phyloP scores from a whole-genome alignment of 2,113 vertebrate genomes.

The Labeo catla region DNA sequence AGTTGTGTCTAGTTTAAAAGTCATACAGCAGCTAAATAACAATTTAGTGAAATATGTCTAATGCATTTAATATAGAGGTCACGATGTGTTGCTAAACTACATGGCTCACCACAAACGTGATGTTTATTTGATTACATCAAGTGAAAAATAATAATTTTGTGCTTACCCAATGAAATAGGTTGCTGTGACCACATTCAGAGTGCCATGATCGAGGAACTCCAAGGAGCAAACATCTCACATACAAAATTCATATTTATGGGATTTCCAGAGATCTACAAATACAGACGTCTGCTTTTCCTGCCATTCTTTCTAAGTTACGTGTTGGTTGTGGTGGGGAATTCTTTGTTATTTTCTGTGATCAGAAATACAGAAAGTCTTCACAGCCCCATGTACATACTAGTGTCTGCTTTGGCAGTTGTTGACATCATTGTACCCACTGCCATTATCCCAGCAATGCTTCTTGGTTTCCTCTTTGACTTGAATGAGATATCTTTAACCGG shows the following conservation, averaged over 20 bases:
- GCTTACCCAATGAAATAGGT: slow-evolving; percentile 3
- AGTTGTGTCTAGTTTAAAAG: background rate
- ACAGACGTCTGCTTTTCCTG: slow-evolving; percentile 66
- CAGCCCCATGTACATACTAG: slow-evolving; percentile 78
- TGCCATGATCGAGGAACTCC: slow-evolving; percentile 58
- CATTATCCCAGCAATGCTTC: slow-evolving; percentile 73
- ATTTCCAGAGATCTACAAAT: slow-evolving; percentile 65
- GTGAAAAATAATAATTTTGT: background rate
- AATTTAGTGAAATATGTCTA: background rate
- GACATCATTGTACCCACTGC: slow-evolving; percentile 67
- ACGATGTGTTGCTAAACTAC: background rate
- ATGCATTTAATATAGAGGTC: background rate
- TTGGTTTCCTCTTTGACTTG: slow-evolving; percentile 66
- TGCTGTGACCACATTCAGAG: slow-evolving; percentile 11
- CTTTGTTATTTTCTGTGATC: slow-evolving; percentile 64
- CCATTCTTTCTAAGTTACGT: slow-evolving; percentile 63
- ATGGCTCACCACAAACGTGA: no score
- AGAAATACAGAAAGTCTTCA: slow-evolving; percentile 64
- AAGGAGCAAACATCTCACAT: slow-evolving; percentile 68
- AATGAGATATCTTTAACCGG: slow-evolving; percentile 67
- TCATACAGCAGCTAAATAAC: background rate
- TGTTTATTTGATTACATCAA: background rate
- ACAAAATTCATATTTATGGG: slow-evolving; percentile 68
- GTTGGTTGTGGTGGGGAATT: slow-evolving; percentile 69
- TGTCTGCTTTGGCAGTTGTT: slow-evolving; percentile 72